Conservation (phyloP, 2,888 invertebrate genomes). For the Pediacus dermestoides region DNA sequence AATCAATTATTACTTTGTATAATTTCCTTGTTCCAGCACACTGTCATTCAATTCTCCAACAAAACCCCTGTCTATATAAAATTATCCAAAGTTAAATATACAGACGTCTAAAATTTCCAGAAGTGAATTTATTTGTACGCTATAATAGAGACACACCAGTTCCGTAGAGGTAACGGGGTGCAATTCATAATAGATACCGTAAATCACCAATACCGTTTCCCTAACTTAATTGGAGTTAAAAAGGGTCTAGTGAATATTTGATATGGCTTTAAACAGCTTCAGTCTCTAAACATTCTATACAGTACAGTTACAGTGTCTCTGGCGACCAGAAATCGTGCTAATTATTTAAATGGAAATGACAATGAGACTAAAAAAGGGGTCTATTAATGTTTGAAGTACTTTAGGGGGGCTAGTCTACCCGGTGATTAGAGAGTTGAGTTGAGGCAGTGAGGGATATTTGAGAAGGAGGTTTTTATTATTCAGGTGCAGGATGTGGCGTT, state of each 20-base stretch:
- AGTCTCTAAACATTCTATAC: slow-evolving; percentile 32
- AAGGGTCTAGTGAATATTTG: slow-evolving; percentile 46
- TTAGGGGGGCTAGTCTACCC: slow-evolving; percentile 17
- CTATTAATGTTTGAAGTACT: slow-evolving; percentile 32
- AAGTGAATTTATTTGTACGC: too few relatives aligned
- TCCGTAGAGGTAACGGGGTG: too few relatives aligned
- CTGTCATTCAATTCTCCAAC: too few relatives aligned
- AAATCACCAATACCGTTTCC: slow-evolving; percentile 44
- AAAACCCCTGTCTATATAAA: too few relatives aligned
- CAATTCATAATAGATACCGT: slow-evolving; percentile 33
- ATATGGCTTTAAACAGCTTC: slow-evolving; percentile 39
- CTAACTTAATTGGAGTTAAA: slow-evolving; percentile 47
- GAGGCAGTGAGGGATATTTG: slow-evolving; percentile 15
- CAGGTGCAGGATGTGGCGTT: too few relatives aligned
- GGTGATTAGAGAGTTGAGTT: slow-evolving; percentile 3
- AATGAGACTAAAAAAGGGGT: slow-evolving; percentile 41
- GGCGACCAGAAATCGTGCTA: slow-evolving; percentile 33
- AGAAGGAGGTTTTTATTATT: slow-evolving; percentile 25
- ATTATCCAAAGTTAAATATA: too few relatives aligned
- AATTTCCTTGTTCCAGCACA: too few relatives aligned
- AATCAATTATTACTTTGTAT: too few relatives aligned
- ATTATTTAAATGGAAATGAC: slow-evolving; percentile 44
- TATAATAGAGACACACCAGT: too few relatives aligned
- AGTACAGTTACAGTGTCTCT: too few relatives aligned
- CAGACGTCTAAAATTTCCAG: too few relatives aligned